Percentiles rank a stretch among this genome's conserved stretches.
Evolutionary conservation across 2,888 invertebrate species (phyloP).

Genomic region (Chrysolina haemoptera): DNA sequence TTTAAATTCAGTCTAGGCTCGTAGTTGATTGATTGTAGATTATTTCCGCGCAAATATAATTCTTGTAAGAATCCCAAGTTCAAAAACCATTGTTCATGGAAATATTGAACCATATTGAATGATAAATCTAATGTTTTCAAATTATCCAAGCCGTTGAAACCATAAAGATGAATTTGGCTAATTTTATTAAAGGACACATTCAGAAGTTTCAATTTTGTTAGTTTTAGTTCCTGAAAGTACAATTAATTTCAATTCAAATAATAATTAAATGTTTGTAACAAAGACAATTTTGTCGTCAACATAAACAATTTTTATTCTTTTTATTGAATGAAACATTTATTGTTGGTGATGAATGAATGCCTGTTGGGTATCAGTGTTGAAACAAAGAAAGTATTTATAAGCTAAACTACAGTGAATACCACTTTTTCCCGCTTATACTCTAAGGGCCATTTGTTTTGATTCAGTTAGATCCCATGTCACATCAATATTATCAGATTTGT

Average conservation of each 20-base stretch:
- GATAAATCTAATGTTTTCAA: slow-evolving; percentile 75
- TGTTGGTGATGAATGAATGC: no score
- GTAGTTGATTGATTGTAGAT: slow-evolving; percentile 71
- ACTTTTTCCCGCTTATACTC: no score
- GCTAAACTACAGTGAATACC: no score
- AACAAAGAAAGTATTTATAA: no score
- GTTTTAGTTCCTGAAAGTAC: slow-evolving; percentile 70
- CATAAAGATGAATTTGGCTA: slow-evolving; percentile 76
- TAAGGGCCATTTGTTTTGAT: no score
- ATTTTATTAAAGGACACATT: slow-evolving; percentile 76
- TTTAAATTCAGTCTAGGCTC: slow-evolving; percentile 74
- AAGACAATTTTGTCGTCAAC: neutral
- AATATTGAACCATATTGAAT: slow-evolving; percentile 75
- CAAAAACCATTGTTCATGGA: slow-evolving; percentile 74
- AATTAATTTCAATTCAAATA: neutral
- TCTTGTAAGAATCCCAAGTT: slow-evolving; percentile 72
- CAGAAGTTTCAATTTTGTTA: slow-evolving; percentile 70
- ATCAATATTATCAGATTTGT: no score
- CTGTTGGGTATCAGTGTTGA: no score
- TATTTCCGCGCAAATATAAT: slow-evolving; percentile 76
- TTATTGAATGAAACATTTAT: no score
- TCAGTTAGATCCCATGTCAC: no score
- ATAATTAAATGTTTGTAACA: neutral
- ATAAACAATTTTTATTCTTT: neutral
- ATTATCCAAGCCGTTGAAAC: slow-evolving; percentile 72